phyloP scores from a whole-genome alignment of 2,888 invertebrate genomes.

The Drosophila colorata region DNA sequence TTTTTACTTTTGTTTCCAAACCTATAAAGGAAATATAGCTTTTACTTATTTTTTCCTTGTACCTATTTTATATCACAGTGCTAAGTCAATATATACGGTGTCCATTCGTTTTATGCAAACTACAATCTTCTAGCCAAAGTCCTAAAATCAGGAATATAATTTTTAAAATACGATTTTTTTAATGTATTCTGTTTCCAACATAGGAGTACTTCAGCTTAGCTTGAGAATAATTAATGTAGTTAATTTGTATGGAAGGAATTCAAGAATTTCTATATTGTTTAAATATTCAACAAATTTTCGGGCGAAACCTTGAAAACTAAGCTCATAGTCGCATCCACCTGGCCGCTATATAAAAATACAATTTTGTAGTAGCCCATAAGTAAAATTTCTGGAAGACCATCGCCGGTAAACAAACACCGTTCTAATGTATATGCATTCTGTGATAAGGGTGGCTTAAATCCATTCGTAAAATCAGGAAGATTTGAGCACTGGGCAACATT shows the following conservation, averaged over 20 bases:
- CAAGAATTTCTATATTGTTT: background rate
- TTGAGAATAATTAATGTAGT: too few species aligned
- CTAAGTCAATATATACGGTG: too few species aligned
- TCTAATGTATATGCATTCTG: background rate
- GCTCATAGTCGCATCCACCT: background rate
- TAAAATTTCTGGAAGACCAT: background rate
- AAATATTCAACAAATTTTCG: background rate
- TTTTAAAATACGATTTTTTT: too few species aligned
- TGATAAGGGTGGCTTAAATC: background rate
- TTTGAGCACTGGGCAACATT: background rate
- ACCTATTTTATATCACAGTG: too few species aligned
- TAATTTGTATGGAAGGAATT: slow-evolving; percentile 16
- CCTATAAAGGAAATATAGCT: too few species aligned
- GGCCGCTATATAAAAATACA: background rate
- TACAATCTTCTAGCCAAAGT: too few species aligned
- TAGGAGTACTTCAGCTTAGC: too few species aligned
- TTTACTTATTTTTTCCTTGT: too few species aligned
- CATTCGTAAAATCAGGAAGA: background rate
- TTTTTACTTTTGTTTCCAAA: too few species aligned
- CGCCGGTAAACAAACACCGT: background rate
- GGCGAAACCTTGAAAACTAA: background rate
- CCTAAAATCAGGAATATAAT: too few species aligned
- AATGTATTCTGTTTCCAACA: too few species aligned
- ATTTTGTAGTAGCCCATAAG: background rate
- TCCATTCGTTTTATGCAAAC: too few species aligned